Evolutionary conservation across 2,113 vertebrate species (phyloP).

Genomic region (Equus quagga): DNA sequence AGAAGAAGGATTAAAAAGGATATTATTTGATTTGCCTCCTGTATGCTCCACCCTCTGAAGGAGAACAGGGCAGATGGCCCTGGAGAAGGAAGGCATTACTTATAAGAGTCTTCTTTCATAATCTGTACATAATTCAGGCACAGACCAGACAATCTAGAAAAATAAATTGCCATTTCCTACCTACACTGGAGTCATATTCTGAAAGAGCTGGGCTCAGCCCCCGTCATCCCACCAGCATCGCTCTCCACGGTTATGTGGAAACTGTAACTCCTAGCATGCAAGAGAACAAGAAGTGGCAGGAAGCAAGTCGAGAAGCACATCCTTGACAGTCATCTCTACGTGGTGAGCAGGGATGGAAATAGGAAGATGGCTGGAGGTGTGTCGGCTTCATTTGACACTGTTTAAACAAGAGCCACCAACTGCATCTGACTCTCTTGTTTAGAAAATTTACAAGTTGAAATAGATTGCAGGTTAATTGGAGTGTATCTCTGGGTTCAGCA

Average conservation of each 20-base stretch:
- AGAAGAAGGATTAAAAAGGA: not conserved
- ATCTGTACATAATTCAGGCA: conserved; percentile 43
- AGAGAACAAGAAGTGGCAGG: not conserved
- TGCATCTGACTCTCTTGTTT: not conserved
- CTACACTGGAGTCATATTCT: not conserved
- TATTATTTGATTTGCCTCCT: conserved; percentile 29
- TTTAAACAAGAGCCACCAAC: not conserved
- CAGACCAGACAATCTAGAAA: conserved; percentile 9
- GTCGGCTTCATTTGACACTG: not conserved
- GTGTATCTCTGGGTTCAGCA: not conserved
- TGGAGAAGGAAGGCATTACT: conserved; percentile 38
- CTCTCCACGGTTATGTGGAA: not conserved
- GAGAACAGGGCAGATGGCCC: not conserved
- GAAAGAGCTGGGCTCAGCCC: not conserved
- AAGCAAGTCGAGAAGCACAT: not conserved
- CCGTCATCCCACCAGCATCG: not conserved
- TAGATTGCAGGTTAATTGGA: not conserved
- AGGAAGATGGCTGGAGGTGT: not conserved
- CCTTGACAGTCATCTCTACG: not conserved
- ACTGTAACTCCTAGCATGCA: not conserved
- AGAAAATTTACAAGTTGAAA: not conserved
- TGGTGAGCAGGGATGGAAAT: not conserved
- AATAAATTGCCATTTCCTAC: conserved; percentile 26
- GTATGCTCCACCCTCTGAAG: not conserved
- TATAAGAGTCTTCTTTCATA: conserved; percentile 25